Base-by-base conservation (phyloP, 2,113 vertebrate species). In the Marmota flaviventris region DNA sequence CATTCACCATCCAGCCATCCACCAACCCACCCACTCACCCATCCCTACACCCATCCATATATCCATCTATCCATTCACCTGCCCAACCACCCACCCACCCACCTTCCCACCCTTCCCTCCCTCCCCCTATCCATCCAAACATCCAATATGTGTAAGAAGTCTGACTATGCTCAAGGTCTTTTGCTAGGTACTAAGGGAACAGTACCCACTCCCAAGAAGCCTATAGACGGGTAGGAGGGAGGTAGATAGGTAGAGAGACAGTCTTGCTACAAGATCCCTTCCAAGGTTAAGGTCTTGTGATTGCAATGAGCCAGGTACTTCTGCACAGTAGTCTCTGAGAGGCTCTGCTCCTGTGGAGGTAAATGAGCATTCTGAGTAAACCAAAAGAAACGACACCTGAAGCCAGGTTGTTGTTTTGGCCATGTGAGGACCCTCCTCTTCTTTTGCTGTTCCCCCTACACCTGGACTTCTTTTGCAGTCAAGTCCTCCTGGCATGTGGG, bases 21-120 rank as follows among this genome's bases (percentile, higher is more conserved):
- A 25, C 42, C 1, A 12, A 56, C 39, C 9, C n/a, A 22, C 37
- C 0, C 4, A 29, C 27, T 1, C 18, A 32, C 39, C 6, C 16
- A 67, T 53, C 13, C 45, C 45, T 45, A 8, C 8, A 45, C 45
- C 45, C 45, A 45, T 45, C 45, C 45, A 45, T 45, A 8, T 45
- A 45, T 53, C 51, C 51, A 53, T 16, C 78, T 48, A 16, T 69
- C 77, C 27, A 72, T 45, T 85, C 73, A 77, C 27, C 1, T 18
- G 25, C 39, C 7, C 17, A 69, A 39, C 14, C 45, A 16, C 14
- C 14, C 29, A 27, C 17, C 22, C 48, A 76, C n/a, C 13, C 17
- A 22, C 9, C 14, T 20, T 63, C 29, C 9, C 29, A 27, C 17
- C 9, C 24, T 18, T 7, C 17, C 2, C 3, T 22, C 25, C 7